phyloP scores from a whole-genome alignment of 2,113 vertebrate species.

The Oriolus oriolus region DNA sequence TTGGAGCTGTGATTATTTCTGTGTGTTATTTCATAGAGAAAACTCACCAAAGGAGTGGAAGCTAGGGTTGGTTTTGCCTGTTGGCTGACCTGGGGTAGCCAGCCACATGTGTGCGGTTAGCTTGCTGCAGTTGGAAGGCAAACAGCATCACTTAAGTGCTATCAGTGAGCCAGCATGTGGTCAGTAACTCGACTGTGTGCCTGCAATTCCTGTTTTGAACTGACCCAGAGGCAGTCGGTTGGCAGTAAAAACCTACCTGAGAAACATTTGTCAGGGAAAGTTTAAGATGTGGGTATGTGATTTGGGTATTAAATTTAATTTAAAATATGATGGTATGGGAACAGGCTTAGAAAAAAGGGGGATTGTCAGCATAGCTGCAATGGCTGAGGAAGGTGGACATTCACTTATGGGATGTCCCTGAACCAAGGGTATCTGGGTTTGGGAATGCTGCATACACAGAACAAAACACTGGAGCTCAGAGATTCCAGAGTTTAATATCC shows the following conservation, averaged over 20 bases:
- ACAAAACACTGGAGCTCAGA: neutral
- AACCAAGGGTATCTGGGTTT: neutral
- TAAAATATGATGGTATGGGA: neutral
- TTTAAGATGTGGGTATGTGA: neutral
- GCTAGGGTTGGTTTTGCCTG: neutral
- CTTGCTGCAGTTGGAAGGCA: neutral
- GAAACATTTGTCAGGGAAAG: neutral
- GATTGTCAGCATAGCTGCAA: neutral
- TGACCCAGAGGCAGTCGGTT: neutral
- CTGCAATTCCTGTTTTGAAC: neutral
- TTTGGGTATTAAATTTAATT: neutral
- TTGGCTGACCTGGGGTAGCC: neutral
- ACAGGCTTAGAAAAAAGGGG: neutral
- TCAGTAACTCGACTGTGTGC: neutral
- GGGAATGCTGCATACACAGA: neutral
- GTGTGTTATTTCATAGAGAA: neutral
- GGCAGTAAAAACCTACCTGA: neutral
- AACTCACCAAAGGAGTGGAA: neutral
- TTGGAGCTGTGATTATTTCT: neutral
- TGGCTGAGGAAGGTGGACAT: neutral
- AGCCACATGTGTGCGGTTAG: neutral
- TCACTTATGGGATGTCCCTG: neutral
- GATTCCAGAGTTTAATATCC: conserved; percentile 16
- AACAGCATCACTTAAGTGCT: neutral
- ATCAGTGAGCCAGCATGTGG: neutral